Evolutionary conservation across 2,797 vertebrate species (phyloP), one percentile per base, ranked within the genome.

Genomic region (Bovichtus diacanthus): DNA sequence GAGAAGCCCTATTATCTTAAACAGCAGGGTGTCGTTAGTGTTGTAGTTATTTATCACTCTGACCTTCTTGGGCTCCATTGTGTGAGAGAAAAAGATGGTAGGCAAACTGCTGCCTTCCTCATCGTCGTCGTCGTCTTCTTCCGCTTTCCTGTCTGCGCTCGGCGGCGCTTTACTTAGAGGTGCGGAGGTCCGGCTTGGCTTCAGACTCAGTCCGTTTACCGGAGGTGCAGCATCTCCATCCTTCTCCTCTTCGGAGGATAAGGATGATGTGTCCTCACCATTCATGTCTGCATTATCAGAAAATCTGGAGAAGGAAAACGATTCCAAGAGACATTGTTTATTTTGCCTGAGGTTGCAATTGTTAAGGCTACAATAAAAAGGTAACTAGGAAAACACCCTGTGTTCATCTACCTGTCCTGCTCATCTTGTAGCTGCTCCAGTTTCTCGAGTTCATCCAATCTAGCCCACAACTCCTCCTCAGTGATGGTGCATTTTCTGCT

Each of bases 11-110:
- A 1, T 25, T 10, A 31, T 23, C 1, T 23, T 18, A 6, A 43
- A 44, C 6, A 44, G 39, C 36, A n/a, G 59, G 27, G 62, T 34
- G 15, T 19, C n/a, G 0, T 29, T 55, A 9, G 31, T n/a, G n/a
- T n/a, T n/a, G n/a, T 29, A 51, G 21, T 41, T 23, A 15, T 43
- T 41, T 9, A 34, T 73, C 36, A 3, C 74, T 92, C 96, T 83
- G 80, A 99, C 98, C 96, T 97, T 97, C 90, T 99, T 99, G 76
- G 95, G 97, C 86, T 98, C 98, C 4, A 96, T 95, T n/a, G 97
- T 99, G 92, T 99, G 98, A 90, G 95, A 96, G 90, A 99, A 99
- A 90, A 95, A 96, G 89, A 99, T 99, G 43, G 97, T 98, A 18
- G 98, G 97, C 85, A 98, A 80, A 73, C 80, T 84, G 72, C 81